Base-by-base conservation (phyloP, 2,888 invertebrate species). In the Pyrgus malvae region DNA sequence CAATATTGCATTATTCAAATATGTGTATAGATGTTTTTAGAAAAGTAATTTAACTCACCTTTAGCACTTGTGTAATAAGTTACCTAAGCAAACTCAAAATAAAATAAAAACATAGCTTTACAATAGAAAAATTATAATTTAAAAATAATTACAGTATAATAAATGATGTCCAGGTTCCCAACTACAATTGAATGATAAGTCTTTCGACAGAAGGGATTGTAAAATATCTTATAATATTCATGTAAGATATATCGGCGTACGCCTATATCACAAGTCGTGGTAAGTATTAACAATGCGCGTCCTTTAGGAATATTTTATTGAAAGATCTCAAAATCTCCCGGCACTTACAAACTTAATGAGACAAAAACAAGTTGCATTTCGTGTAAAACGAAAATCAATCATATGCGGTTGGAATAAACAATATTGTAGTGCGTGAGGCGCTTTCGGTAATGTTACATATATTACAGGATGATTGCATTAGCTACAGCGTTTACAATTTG, bases 401-500 rank as follows among this genome's bases (percentile, higher is more conserved):
- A 65, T 70, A 46, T 45, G 45, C 38, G 40, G 21, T 4, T 16
- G 16, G 16, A 38, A 76, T 68, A 68, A 74, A 69, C 60, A 67
- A 71, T 69, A 59, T 57, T 66, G 70, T 71, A 71, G 65, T 78
- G 83, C 79, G 82, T 77, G 83, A 79, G 79, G 81, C 80, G 80
- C 73, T 71, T 75, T 70, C 76, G 70, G 74, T 75, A 78, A 76
- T 79, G 78, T 80, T 84, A 83, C 80, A 85, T 87, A 87, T 86
- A 82, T 84, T 89, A 88, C 84, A 88, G 70, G 76, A 76, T 73
- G 73, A 83, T 84, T 83, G 78, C 66, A 70, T 83, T 83, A 80
- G 85, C 86, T 87, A 87, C 72, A 76, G 70, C 76, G 77, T 83
- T 98, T 99, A 99, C 95, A 99, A 93, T 92, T 99, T 99, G 93